Evolutionary conservation across 2,113 vertebrate species (phyloP).

Genomic region (Dendrocopos noguchii): DNA sequence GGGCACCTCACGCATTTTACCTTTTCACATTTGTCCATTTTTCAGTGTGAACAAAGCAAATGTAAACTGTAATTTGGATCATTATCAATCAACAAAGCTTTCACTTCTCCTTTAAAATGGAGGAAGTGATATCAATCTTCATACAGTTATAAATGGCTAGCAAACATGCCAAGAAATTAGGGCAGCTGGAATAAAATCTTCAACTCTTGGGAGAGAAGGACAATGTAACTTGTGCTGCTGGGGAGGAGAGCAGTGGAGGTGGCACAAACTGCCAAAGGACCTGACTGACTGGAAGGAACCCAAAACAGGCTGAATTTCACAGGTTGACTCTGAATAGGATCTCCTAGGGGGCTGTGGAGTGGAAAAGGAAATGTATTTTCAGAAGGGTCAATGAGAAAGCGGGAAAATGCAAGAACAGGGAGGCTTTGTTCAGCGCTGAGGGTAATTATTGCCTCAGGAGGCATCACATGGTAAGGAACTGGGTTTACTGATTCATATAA

Average conservation of each 20-base stretch:
- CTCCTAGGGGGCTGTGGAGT: background rate
- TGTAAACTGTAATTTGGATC: background rate
- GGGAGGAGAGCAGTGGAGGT: fast-evolving
- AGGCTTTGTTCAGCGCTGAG: background rate
- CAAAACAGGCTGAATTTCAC: fast-evolving
- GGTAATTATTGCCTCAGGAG: background rate
- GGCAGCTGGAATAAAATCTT: background rate
- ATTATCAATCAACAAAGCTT: background rate
- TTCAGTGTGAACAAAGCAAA: background rate
- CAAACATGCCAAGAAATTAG: background rate
- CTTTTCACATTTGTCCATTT: background rate
- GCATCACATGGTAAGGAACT: background rate
- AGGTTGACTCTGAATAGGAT: fast-evolving
- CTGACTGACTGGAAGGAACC: background rate
- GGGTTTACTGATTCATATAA: background rate
- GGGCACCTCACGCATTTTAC: background rate
- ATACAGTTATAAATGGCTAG: background rate
- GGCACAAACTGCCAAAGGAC: background rate
- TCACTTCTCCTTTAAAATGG: background rate
- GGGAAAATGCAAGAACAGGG: background rate
- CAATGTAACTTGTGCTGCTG: background rate
- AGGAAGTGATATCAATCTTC: background rate
- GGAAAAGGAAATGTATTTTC: background rate
- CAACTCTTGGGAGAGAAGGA: background rate
- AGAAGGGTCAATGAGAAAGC: background rate